Conservation (phyloP, 2,797 vertebrate species). For the Chromis chromis region DNA sequence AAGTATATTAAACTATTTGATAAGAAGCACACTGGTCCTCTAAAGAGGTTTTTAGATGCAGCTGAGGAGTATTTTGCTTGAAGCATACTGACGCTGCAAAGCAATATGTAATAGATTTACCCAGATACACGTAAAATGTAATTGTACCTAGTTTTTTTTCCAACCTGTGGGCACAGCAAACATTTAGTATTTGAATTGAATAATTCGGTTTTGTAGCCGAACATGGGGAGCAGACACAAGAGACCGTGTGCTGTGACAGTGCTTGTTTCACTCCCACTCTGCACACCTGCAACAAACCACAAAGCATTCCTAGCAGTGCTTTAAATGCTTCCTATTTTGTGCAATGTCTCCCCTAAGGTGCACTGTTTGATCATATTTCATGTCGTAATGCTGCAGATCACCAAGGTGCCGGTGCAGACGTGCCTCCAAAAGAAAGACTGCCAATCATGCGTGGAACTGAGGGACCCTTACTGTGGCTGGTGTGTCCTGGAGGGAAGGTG, state of each 20-base stretch:
- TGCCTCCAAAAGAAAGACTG: slow-evolving; percentile 88
- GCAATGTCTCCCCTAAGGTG: slow-evolving; percentile 39
- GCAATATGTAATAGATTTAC: slow-evolving; percentile 13
- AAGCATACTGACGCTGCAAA: background rate
- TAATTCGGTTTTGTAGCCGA: slow-evolving; percentile 30
- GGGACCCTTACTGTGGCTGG: slow-evolving; percentile 98
- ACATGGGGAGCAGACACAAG: slow-evolving; percentile 5
- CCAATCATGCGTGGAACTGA: slow-evolving; percentile 86
- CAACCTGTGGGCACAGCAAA: slow-evolving; percentile 14
- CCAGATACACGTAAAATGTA: background rate
- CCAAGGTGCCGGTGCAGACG: slow-evolving; percentile 91
- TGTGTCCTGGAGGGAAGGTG: slow-evolving; percentile 94
- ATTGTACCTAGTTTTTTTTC: slow-evolving; percentile 7
- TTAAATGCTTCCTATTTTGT: slow-evolving; percentile 44
- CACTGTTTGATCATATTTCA: slow-evolving; percentile 54
- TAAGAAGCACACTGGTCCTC: background rate
- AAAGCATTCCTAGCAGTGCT: slow-evolving; percentile 14
- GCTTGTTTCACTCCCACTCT: slow-evolving; percentile 26
- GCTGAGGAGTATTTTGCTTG: background rate
- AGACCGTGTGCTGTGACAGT: slow-evolving; percentile 21
- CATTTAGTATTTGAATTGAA: slow-evolving; percentile 17
- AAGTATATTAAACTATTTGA: background rate
- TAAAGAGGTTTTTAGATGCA: background rate
- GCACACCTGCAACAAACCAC: slow-evolving; percentile 33
- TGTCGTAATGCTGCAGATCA: slow-evolving; percentile 84